Percentiles rank a stretch among this genome's conserved stretches.
These are phyloP conservation scores for Gadus chalcogrammus DNA, from an alignment of 2,113 vertebrate genomes.

Conservation along the genomic window DNA sequence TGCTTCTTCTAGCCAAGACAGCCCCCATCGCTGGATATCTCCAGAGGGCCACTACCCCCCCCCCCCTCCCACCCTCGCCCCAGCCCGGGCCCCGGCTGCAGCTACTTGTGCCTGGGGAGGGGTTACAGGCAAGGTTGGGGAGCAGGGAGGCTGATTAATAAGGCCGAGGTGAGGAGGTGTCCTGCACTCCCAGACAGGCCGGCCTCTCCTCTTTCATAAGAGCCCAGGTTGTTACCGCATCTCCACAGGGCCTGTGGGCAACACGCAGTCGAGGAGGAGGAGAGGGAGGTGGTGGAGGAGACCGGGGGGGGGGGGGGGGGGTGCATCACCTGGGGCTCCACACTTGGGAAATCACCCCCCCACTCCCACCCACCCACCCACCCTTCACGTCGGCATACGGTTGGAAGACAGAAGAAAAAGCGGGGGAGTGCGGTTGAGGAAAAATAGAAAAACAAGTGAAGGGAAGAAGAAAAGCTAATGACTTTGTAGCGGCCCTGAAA, in stretches of 20 bases:
- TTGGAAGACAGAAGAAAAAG: slow-evolving; percentile 49
- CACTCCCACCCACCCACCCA: neutral
- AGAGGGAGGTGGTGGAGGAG: slow-evolving; percentile 12
- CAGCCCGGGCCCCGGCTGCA: slow-evolving; percentile 36
- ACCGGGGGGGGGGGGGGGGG: slow-evolving; percentile 18
- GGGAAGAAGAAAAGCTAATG: slow-evolving; percentile 63
- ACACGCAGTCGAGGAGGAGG: slow-evolving; percentile 19
- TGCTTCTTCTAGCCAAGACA: slow-evolving; percentile 18
- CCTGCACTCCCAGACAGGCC: slow-evolving; percentile 60
- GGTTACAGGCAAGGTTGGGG: neutral
- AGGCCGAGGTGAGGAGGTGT: slow-evolving; percentile 66
- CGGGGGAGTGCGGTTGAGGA: slow-evolving; percentile 20
- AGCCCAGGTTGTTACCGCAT: slow-evolving; percentile 57
- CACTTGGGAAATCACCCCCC: slow-evolving; percentile 34
- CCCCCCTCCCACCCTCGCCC: slow-evolving; percentile 41
- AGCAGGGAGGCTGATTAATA: slow-evolving; percentile 62
- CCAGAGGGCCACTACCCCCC: slow-evolving; percentile 34
- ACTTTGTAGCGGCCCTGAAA: slow-evolving; percentile 75
- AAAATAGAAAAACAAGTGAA: slow-evolving; percentile 23
- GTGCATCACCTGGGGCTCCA: slow-evolving; percentile 61
- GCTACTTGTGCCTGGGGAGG: slow-evolving; percentile 16
- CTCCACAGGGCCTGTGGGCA: slow-evolving; percentile 44
- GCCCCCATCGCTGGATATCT: slow-evolving; percentile 2
- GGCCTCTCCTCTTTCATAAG: slow-evolving; percentile 68
- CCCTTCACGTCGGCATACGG: slow-evolving; percentile 33